Percentiles rank a stretch among this genome's conserved stretches.
phyloP scores from a whole-genome alignment of 1,140 invertebrate species.

The Caenorhabditis elegans region WBcel235 BX284603.4:8564001-8564500 shows the following conservation, averaged over 20 bases:
- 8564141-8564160: no score
- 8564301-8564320: slow-evolving; percentile 25
- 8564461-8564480: neutral
- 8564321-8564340: neutral
- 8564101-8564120: no score
- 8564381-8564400: slow-evolving; percentile 11
- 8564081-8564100: no score
- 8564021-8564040: no score
- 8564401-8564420: slow-evolving; percentile 5
- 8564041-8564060: no score
- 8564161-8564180: no score
- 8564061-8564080: no score
- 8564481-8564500: slow-evolving; percentile 10
- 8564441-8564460: neutral
- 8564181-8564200: no score
- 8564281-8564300: slow-evolving; percentile 20
- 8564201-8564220: neutral
- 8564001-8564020: no score
- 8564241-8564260: slow-evolving; percentile 1
- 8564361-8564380: neutral
- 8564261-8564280: slow-evolving; percentile 20
- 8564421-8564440: neutral
- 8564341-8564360: neutral
- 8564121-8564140: no score
- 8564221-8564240: neutral